Evolutionary conservation across 2,888 invertebrate genomes (phyloP).

Genomic region (Apamea sordens): DNA sequence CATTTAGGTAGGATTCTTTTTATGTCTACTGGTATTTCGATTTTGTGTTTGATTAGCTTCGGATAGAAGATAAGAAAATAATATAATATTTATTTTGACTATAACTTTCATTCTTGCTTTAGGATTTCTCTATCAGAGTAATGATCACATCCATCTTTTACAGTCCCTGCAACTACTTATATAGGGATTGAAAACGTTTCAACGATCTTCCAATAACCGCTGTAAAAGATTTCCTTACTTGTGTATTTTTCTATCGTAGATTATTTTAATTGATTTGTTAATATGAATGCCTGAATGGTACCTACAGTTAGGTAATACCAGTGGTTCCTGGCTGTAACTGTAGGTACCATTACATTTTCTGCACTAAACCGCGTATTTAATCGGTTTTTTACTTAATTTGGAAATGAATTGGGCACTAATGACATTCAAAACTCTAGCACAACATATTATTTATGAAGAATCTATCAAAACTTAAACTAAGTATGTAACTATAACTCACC

Average conservation of each 20-base stretch:
- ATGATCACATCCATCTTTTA: not conserved
- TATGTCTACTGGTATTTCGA: not conserved
- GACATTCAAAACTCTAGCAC: not conserved
- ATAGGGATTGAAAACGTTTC: too few species aligned
- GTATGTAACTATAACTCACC: conserved; percentile 13
- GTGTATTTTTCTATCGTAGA: not conserved
- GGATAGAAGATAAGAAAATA: not conserved
- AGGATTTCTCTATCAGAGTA: not conserved
- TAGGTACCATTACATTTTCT: too few species aligned
- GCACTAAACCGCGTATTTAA: not conserved
- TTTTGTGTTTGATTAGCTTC: not conserved
- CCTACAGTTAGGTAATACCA: too few species aligned
- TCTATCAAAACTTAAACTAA: not conserved
- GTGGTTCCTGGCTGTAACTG: not conserved
- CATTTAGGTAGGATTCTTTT: conserved; percentile 17
- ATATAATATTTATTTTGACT: not conserved
- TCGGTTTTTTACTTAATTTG: not conserved
- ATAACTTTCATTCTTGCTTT: not conserved
- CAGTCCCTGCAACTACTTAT: not conserved
- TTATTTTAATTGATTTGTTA: not conserved
- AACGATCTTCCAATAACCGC: not conserved
- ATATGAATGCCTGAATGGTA: not conserved
- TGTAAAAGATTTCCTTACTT: not conserved
- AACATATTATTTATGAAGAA: not conserved
- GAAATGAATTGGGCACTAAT: not conserved